phyloP scores from a whole-genome alignment of 2,888 invertebrate species.

The Netelia inedita region DNA sequence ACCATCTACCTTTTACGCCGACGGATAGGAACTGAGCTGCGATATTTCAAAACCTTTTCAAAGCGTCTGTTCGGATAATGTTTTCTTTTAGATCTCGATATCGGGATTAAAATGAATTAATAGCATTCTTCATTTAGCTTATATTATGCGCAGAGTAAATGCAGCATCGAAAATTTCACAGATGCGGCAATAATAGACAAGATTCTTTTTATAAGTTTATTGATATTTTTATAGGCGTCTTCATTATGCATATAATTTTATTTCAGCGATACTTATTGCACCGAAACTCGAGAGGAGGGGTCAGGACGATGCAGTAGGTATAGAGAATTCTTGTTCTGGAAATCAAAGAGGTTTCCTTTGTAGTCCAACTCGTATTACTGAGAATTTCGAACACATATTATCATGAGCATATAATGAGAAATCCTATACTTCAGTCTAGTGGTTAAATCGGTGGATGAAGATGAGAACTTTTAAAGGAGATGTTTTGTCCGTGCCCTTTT shows the following conservation, averaged over 20 bases:
- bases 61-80: not conserved
- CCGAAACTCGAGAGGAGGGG: not conserved
- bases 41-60: constrained; percentile 9
- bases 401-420: constrained; percentile 22
- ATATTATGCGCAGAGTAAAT: too few relatives aligned
- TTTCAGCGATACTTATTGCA: not conserved
- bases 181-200: too few relatives aligned
- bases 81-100: not conserved
- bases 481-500: not conserved
- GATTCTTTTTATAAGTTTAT: too few relatives aligned
- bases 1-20: constrained; percentile 54
- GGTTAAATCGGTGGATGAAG: constrained; percentile 37
- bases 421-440: constrained; percentile 31
- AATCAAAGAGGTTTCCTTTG: constrained; percentile 20
- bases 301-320: constrained; percentile 19
- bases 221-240: too few relatives aligned
- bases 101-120: too few relatives aligned
- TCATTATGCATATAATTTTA: not conserved
- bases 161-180: too few relatives aligned
- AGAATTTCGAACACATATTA: constrained; percentile 13
- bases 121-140: too few relatives aligned
- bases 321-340: constrained; percentile 27
- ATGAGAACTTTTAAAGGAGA: constrained; percentile 35
- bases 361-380: not conserved
- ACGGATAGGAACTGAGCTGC: constrained; percentile 24